A percentile compares a stretch with the other conserved stretches of the same genome.
Conservation (phyloP, 2,888 invertebrate genomes). For the Pyralis farinalis region DNA sequence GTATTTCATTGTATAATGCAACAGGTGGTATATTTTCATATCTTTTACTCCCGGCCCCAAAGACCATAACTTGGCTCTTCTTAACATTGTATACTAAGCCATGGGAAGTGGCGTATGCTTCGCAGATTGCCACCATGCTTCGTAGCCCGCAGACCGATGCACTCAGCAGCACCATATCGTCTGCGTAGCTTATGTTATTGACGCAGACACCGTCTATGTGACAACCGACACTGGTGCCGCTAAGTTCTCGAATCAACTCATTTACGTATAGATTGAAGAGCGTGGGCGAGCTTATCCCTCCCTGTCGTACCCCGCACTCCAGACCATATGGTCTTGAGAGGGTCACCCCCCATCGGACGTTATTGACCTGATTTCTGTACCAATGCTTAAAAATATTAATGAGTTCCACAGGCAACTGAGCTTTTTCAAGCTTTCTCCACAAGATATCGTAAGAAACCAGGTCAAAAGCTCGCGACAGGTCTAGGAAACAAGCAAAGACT, state of each 20-base stretch:
- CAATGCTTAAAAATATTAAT: slow-evolving; percentile 5
- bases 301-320: too few relatives aligned
- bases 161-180: slow-evolving; percentile 9
- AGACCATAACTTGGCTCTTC: not conserved
- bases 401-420: not conserved
- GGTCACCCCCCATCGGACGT: not conserved
- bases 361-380: slow-evolving; percentile 11
- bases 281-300: too few relatives aligned
- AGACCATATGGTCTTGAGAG: not conserved
- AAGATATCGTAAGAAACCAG: slow-evolving; percentile 11
- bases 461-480: slow-evolving; percentile 11
- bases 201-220: not conserved
- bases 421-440: slow-evolving; percentile 10
- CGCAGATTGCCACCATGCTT: not conserved
- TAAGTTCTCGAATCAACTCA: slow-evolving; percentile 2
- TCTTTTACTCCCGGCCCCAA: not conserved
- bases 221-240: slow-evolving; percentile 5
- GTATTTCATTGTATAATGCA: too few relatives aligned
- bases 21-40: too few relatives aligned
- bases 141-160: not conserved
- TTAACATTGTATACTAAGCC: not conserved
- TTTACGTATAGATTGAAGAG: not conserved
- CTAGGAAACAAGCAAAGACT: slow-evolving; percentile 11
- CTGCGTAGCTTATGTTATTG: slow-evolving; percentile 10
- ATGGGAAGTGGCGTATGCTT: not conserved